Evolutionary conservation across 2,888 invertebrate species (phyloP).

Genomic region (Xestoiulus laeticollis): DNA sequence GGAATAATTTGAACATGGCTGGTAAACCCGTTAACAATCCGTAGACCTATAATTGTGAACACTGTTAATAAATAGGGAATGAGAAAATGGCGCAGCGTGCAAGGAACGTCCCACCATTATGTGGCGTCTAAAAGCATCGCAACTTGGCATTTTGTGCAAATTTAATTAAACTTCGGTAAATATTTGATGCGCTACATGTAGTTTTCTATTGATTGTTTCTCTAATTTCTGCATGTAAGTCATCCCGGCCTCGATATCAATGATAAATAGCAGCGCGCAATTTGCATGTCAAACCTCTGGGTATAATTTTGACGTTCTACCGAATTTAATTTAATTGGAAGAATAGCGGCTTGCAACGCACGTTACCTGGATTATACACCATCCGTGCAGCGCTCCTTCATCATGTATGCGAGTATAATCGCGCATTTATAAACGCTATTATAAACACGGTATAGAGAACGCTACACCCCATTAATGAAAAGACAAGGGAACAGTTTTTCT

Average conservation of each 20-base stretch:
- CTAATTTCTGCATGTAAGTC: constrained; percentile 32
- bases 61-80: neutral
- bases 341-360: constrained; percentile 23
- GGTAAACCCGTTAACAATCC: neutral
- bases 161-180: constrained; percentile 36
- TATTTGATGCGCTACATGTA: constrained; percentile 39
- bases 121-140: neutral
- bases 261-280: constrained; percentile 34
- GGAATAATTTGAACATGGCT: neutral
- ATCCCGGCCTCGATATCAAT: constrained; percentile 24
- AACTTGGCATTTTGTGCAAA: constrained; percentile 34
- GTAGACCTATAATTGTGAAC: neutral
- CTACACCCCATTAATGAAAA: constrained; percentile 43
- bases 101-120: neutral
- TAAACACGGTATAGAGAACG: constrained; percentile 5
- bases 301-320: constrained; percentile 35
- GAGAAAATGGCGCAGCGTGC: constrained; percentile 35
- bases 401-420: constrained; percentile 38
- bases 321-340: constrained; percentile 43
- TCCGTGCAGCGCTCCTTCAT: constrained; percentile 18
- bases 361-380: constrained; percentile 19
- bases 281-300: constrained; percentile 43
- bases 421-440: constrained; percentile 43
- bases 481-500: constrained; percentile 23
- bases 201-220: constrained; percentile 32